Base-by-base conservation (phyloP, 2,888 invertebrate species). In the Tricholauxania praeusta region DNA sequence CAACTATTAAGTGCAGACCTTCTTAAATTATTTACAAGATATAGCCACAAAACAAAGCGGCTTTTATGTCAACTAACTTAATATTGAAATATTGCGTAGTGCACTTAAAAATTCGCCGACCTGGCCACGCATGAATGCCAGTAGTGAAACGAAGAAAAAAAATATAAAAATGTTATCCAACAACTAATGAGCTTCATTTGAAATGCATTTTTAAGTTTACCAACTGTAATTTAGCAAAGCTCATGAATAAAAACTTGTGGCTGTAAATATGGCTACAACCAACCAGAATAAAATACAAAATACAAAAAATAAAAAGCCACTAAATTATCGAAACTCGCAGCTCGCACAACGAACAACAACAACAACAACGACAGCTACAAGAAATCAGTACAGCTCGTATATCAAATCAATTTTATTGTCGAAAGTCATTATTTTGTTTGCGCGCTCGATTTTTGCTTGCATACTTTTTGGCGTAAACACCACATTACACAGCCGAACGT, bases 81-180 rank as follows among this genome's bases (percentile, higher is more conserved):
- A 28, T 69, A 69, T 82, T 84, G 84, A 84, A 83, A 84, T 84
- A 84, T 84, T 84, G 81, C 83, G 78, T 79, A 76, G 73, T 77
- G 82, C 81, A 83, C 82, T 84, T 83, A 84, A 82, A 80, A 74
- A 75, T 64, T 68, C 70, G 64, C 66, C 74, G 65, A 75, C 19
- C 49, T 53, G 59, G 51, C n/a, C 48, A 68, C 68, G 63, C 70
- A 69, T 64, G 71, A 72, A 68, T 19, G 69, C 60, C 14, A 48
- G 12, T 49, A 48, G 15, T 22, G 65, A 52, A 19, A 68, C 47
- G 12, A 47, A 14, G 14, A 63, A 48, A 32, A 63, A 70, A 52
- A 51, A 72, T 64, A 68, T 57, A 49, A 67, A 72, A 59, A 68
- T 59, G 39, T 53, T 63, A 72, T 47, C 60, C 71, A 67, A 68